Base-by-base conservation (phyloP, 2,888 invertebrate species). In the Drosophila meridiana region DNA sequence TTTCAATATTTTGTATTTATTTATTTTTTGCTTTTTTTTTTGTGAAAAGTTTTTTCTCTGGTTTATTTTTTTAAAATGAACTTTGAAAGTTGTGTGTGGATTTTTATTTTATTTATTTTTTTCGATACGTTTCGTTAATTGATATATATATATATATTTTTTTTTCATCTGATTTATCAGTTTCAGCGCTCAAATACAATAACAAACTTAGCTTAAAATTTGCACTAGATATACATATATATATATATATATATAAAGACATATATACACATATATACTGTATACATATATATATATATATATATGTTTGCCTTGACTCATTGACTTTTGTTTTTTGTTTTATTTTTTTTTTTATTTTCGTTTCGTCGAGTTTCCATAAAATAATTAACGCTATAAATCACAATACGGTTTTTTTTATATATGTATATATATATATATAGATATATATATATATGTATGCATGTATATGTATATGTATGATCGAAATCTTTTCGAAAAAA, bases 361-460 rank as follows among this genome's bases (percentile, higher is more conserved):
- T 63, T 50, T 50, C 61, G 26, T 63, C 65, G 69, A 82, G 86
- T 65, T 82, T 76, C 70, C 83, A 88, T 87, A 83, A 87, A 91
- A 91, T 92, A 92, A 92, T 92, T 92, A 92, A 92, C 92, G 89
- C 92, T 92, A 92, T 89, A 92, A 92, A 92, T 92, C 93, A 92
- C 92, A 92, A 92, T 92, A 90, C 90, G 92, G 90, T 92, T 85
- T 87, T 81, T n/a, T 32, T 2, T 30, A 28, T 47, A 28, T 47
- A 1, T 47, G 1, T 32, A 70, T 60, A 67, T 75, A 58, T 78
- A 47, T 68, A 8, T 3, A 36, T 47, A 28, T 14, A 48, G 14
- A 26, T 11, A 26, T 32, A 26, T 26, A n/a, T 50, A 20, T 32
- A 36, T 32, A 36, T 36, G 2, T 32, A 9, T 32, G 3, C 3